Conservation (phyloP, 1,140 invertebrate species). For the Drosophila littoralis region DNA sequence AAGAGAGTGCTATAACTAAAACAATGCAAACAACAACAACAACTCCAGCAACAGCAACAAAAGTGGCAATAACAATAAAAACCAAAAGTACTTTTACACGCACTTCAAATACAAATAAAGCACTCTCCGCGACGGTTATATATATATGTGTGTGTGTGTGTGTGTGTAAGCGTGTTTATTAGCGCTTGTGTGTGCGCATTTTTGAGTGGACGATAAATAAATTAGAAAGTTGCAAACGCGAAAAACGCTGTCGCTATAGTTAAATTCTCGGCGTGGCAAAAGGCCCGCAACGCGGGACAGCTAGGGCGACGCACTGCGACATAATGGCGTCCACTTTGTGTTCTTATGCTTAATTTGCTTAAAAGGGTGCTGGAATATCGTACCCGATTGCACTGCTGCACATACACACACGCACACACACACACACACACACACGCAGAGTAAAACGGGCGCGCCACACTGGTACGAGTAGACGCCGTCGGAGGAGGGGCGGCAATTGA, state of each 20-base stretch:
- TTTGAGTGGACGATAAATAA: conserved; percentile 75
- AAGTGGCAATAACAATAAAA: conserved; percentile 55
- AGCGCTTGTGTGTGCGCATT: conserved; percentile 48
- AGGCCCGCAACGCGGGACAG: background rate
- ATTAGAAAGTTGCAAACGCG: conserved; percentile 76
- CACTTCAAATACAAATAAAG: conserved; percentile 70
- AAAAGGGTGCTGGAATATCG: conserved; percentile 67
- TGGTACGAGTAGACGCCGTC: conserved; percentile 35
- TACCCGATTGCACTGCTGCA: conserved; percentile 46
- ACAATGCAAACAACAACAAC: conserved; percentile 18
- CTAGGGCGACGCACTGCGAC: conserved; percentile 69
- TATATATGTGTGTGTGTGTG: conserved; percentile 3
- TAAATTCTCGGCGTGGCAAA: conserved; percentile 19
- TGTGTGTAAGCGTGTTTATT: conserved; percentile 22
- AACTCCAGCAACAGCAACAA: conserved; percentile 31
- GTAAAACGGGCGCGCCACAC: conserved; percentile 40
- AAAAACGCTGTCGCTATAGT: conserved; percentile 59
- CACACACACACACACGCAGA: background rate
- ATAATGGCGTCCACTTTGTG: conserved; percentile 83
- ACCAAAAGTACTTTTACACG: conserved; percentile 65
- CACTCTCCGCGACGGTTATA: conserved; percentile 7
- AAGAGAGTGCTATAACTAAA: conserved; percentile 36
- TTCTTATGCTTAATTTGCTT: conserved; percentile 84
- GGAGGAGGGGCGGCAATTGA: conserved; percentile 24
- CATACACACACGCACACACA: conserved; percentile 14